Evolutionary conservation across 2,797 vertebrate species (phyloP), one percentile per base, ranked within the genome.

Genomic region (Setipinna tenuifilis): DNA sequence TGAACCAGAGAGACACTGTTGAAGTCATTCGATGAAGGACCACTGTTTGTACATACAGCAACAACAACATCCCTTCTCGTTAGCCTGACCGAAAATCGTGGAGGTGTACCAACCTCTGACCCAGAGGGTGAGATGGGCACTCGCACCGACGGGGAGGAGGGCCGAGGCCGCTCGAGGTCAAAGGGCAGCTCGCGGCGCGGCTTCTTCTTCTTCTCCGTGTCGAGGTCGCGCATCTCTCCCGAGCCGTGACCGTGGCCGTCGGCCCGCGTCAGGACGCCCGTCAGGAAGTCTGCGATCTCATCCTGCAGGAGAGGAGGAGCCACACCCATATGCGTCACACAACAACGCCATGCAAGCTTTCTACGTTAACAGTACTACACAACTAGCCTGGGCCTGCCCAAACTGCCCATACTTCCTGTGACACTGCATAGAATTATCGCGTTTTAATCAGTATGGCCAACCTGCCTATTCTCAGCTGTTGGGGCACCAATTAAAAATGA

Each of bases 231-330:
- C 21, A 97, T 96, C 87, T 99, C 98, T 0, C 96, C 95, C 14
- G 97, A 95, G 0, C 93, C 81, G 6, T 98, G 97, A 0, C 94
- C 17, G 1, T 98, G 97, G 35, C 95, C 95, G 81, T 98, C 98
- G 0, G 96, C 89, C 0, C 97, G 96, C 0, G 97, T 97, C 35
- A 99, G 96, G 85, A 99, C 98, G 0, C 97, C 97, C 0, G 97
- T 97, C 90, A 99, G 92, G 90, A 99, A 99, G 90, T 99, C 98
- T 0, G 97, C 96, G 0, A 99, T 99, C 92, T 99, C 98, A 82
- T 99, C 98, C 98, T 99, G 84, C 35, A 88, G 3, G 75, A 75
- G 4, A 41, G 2, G 1, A 0, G 0, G 2, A 25, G 21, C 35
- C 46, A n/a, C 5, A 75, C 23, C 25, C 41, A 83, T 11, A 31